Conservation (phyloP, 2,113 vertebrate genomes). For the Limanda limanda region DNA sequence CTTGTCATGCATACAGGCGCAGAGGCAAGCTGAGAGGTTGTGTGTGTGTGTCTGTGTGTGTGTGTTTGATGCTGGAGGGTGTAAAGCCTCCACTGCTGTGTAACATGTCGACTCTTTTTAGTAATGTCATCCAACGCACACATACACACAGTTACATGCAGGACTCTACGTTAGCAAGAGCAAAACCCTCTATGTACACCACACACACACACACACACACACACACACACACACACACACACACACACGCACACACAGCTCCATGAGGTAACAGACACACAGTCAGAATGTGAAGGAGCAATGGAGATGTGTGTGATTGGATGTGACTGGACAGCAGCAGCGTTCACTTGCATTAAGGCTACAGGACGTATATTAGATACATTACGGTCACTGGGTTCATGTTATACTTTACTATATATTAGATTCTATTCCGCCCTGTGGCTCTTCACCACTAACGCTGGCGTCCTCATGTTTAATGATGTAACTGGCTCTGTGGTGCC, state of each 20-base stretch:
- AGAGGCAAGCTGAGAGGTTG: conserved; percentile 50
- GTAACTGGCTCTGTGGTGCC: conserved; percentile 1
- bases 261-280: neutral
- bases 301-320: conserved; percentile 1
- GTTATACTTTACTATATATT: neutral
- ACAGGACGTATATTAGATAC: conserved; percentile 35
- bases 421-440: neutral
- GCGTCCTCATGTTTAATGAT: neutral
- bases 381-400: conserved; percentile 28
- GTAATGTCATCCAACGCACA: conserved; percentile 70
- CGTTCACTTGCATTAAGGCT: conserved; percentile 15
- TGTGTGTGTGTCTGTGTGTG: conserved; percentile 41
- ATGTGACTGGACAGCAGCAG: conserved; percentile 39
- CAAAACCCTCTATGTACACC: neutral
- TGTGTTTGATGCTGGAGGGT: conserved; percentile 47
- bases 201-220: conserved; percentile 23
- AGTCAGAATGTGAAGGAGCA: conserved; percentile 10
- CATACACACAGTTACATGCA: conserved; percentile 11
- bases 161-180: neutral
- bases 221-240: conserved; percentile 14
- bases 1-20: conserved; percentile 66
- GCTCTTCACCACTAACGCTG: too few species aligned
- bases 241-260: conserved; percentile 6
- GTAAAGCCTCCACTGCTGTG: conserved; percentile 65
- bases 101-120: conserved; percentile 76